A percentile compares a stretch with the other conserved stretches of the same genome.
Conservation (phyloP, 2,113 vertebrate species). For the Noturus placidus region DNA sequence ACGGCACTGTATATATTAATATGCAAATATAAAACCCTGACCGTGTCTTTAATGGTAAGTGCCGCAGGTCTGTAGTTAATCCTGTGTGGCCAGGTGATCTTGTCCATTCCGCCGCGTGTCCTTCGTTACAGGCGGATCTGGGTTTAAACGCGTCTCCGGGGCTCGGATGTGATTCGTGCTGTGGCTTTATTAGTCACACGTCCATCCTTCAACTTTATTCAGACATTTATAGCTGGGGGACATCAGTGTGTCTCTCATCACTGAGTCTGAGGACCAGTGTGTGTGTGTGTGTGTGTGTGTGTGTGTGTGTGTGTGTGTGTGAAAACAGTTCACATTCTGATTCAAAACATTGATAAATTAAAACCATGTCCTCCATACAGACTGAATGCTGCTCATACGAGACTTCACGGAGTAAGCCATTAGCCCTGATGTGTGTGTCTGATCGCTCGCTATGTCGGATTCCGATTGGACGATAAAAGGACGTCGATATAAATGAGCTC, state of each 20-base stretch:
- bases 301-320: not conserved
- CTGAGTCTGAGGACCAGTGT: constrained; percentile 2
- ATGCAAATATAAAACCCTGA: not conserved
- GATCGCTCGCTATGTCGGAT: constrained; percentile 40
- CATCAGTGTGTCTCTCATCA: constrained; percentile 38
- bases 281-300: constrained; percentile 6
- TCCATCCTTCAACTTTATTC: constrained; percentile 53
- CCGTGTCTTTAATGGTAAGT: not conserved
- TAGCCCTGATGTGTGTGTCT: not conserved
- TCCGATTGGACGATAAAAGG: constrained; percentile 60
- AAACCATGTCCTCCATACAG: not conserved
- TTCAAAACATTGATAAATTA: too few relatives aligned
- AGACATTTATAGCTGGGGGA: constrained; percentile 47
- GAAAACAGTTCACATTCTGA: not conserved
- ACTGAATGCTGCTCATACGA: not conserved
- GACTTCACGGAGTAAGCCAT: not conserved
- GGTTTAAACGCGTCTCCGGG: constrained; percentile 33
- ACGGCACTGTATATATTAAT: not conserved
- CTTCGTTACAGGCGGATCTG: not conserved
- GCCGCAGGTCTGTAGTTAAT: not conserved
- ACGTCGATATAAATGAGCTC: constrained; percentile 16
- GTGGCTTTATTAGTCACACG: constrained; percentile 26
- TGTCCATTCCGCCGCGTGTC: not conserved
- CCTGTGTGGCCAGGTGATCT: not conserved
- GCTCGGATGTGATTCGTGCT: constrained; percentile 21